Base-by-base conservation (phyloP, 1,140 invertebrate species). In the Harpegnathos saltator region DNA sequence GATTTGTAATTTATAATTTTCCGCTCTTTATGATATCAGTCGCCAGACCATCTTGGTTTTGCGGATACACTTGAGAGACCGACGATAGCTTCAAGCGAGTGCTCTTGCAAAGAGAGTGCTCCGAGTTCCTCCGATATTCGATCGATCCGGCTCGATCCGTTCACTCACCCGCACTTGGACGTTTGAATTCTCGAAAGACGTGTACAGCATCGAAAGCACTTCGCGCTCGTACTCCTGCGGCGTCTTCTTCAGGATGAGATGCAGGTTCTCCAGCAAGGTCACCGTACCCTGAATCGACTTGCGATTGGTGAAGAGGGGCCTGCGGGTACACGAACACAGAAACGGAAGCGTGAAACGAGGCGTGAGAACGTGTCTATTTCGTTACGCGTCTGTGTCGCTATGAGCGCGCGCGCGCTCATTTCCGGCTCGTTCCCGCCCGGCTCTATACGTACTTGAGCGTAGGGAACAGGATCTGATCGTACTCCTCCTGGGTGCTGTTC, bases 221-320 rank as follows among this genome's bases (percentile, higher is more conserved):
- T 99, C 98, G 12, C 95, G 95, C 72, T 96, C 95, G 77, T 98
- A 97, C 22, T 98, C 97, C 26, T 96, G 93, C 11, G 97, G 96
- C 26, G 98, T 98, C 93, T 99, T 99, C 89, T 97, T 96, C 90
- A 99, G 95, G 87, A 99, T 97, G 73, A 98, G 95, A 92, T 99
- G 98, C 77, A 99, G 94, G 94, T 98, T 99, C 94, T 99, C 98
- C 85, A 99, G 93, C 56, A 99, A 94, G 24, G 97, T 98, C 1
- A 99, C 98, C 1, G 97, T 98, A 1, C 98, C 98, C 94, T 98
- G 97, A 77, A 98, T 97, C 29, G 97, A 97, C 94, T 98, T 98
- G 7, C 97, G 97, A 77, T 96, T 96, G 86, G 95, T 96, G 92
- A 98, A 97, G 29, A 99, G 95, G 52, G 95, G 94, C 89, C 97